Conservation (phyloP, 1,140 invertebrate genomes). For the Delia radicum region DNA sequence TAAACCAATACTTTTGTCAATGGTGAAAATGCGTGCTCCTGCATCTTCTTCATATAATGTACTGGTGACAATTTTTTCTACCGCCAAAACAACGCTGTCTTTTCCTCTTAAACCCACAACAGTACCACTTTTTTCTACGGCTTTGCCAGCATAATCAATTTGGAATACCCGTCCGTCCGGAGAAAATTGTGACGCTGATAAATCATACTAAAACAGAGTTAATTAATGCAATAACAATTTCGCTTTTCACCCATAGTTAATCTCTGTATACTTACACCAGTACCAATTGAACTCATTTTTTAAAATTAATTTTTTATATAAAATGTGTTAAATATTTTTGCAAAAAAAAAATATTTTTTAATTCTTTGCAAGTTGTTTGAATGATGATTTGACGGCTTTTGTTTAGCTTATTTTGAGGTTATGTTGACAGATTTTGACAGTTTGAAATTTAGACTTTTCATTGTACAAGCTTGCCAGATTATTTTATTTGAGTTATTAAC, state of each 20-base stretch:
- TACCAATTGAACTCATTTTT: constrained; percentile 93
- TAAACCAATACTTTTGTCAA: constrained; percentile 94
- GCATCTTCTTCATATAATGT: constrained; percentile 93
- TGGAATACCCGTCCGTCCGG: constrained; percentile 98
- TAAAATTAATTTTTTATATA: constrained; percentile 10
- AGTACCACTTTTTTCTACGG: constrained; percentile 98
- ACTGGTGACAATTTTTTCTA: constrained; percentile 97
- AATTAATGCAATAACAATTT: not conserved
- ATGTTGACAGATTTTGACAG: constrained; percentile 26
- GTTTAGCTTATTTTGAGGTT: constrained; percentile 33
- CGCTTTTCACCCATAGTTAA: constrained; percentile 30
- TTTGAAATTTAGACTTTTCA: constrained; percentile 32
- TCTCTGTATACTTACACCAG: constrained; percentile 72
- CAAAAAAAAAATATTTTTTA: constrained; percentile 27
- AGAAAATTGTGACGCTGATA: constrained; percentile 99
- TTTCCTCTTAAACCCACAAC: constrained; percentile 92
- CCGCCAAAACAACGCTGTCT: constrained; percentile 95
- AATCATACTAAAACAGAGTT: constrained; percentile 78
- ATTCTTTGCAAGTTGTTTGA: constrained; percentile 25
- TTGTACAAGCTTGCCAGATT: constrained; percentile 21
- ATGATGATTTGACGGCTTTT: constrained; percentile 54
- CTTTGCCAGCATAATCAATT: constrained; percentile 99
- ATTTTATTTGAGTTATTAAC: too few relatives aligned
- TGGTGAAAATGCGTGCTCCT: constrained; percentile 91
- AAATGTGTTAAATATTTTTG: constrained; percentile 17